Evolutionary conservation across 2,113 vertebrate species (phyloP).

Genomic region (Cichladusa arquata): DNA sequence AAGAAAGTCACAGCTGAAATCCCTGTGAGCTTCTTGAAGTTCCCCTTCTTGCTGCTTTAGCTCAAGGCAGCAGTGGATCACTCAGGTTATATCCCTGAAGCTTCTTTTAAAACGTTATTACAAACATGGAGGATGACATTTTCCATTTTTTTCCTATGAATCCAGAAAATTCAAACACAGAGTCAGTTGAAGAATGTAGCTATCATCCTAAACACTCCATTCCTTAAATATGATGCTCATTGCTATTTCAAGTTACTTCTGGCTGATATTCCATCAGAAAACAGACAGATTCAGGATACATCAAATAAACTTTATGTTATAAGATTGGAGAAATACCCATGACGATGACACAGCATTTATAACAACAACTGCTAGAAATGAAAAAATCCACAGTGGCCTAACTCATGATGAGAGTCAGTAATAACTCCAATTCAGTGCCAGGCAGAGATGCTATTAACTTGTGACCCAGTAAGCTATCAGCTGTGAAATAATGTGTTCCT

Average conservation of each 20-base stretch:
- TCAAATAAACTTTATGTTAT: slow-evolving; percentile 2
- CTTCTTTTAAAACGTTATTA: neutral
- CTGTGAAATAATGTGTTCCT: slow-evolving; percentile 54
- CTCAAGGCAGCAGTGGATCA: neutral
- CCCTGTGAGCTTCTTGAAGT: neutral
- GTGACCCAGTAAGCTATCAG: slow-evolving; percentile 29
- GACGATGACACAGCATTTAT: slow-evolving; percentile 27
- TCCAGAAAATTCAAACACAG: neutral
- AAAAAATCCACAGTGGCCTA: neutral
- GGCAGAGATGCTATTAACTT: slow-evolving; percentile 40
- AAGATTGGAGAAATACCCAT: slow-evolving; percentile 21
- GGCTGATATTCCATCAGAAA: neutral
- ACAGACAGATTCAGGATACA: neutral
- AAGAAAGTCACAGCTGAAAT: neutral
- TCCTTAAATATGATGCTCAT: neutral
- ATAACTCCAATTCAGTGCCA: slow-evolving; percentile 39
- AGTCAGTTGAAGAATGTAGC: neutral
- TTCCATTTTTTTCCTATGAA: neutral
- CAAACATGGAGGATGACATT: neutral
- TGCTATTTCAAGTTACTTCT: neutral
- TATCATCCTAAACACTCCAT: neutral
- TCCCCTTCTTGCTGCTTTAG: neutral
- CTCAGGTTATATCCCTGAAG: neutral
- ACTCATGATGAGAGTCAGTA: slow-evolving; percentile 5
- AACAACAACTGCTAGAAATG: neutral